These are phyloP conservation scores for Sussaba pulchella DNA, from an alignment of 2,888 invertebrate genomes.

Conservation along the genomic window DNA sequence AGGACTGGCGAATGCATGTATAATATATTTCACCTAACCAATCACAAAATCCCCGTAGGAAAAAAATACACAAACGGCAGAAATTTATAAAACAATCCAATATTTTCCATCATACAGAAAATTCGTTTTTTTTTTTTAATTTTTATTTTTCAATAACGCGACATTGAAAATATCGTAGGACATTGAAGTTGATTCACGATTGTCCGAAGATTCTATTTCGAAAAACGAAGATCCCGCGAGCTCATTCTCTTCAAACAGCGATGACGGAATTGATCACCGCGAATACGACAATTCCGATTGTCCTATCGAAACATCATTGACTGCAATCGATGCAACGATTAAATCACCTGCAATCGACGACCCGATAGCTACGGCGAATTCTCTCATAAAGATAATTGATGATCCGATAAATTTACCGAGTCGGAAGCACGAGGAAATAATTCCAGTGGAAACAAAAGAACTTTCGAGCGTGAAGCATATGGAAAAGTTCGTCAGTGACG, in stretches of 20 bases:
- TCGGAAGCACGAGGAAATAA: neutral
- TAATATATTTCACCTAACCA: no score
- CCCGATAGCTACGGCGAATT: conserved; percentile 13
- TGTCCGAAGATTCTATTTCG: conserved; percentile 44
- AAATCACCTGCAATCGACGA: neutral
- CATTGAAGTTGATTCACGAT: conserved; percentile 43
- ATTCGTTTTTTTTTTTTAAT: no score
- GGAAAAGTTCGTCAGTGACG: conserved; percentile 63
- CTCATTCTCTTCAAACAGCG: conserved; percentile 11
- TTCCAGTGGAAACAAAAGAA: conserved; percentile 40
- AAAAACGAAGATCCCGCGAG: conserved; percentile 32
- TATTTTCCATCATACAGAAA: no score
- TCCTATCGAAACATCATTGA: neutral
- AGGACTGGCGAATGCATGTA: no score
- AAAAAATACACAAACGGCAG: no score
- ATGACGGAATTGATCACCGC: neutral
- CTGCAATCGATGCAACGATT: conserved; percentile 19
- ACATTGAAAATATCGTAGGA: conserved; percentile 34
- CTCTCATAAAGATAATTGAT: neutral
- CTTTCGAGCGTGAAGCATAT: conserved; percentile 71
- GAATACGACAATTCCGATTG: conserved; percentile 15
- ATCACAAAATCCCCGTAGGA: no score
- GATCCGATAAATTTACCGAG: neutral
- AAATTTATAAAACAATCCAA: no score
- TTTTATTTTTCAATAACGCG: neutral